Conservation (phyloP, 2,113 vertebrate species). For the Platichthys stellatus region DNA sequence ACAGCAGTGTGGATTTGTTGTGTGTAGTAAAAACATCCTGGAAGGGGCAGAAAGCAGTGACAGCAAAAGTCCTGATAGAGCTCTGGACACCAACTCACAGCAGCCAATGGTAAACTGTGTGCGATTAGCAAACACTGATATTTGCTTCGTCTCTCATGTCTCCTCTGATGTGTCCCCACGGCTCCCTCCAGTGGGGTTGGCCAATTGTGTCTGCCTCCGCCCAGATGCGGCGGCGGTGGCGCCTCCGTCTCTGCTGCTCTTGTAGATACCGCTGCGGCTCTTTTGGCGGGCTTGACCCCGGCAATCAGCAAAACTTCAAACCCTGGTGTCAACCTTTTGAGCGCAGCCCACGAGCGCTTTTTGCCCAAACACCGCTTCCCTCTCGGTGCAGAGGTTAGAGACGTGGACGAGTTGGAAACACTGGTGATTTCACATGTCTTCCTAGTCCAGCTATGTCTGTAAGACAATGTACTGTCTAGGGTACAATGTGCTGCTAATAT, state of each 20-base stretch:
- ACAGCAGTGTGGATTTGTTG: no score
- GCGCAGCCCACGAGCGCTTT: constrained; percentile 32
- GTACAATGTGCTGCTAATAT: constrained; percentile 3
- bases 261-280: constrained; percentile 70
- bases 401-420: constrained; percentile 23
- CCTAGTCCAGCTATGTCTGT: constrained; percentile 21
- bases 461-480: no score
- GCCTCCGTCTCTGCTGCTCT: constrained; percentile 71
- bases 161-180: constrained; percentile 47
- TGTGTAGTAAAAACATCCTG: no score
- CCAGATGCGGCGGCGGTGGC: constrained; percentile 29
- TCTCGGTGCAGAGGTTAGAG: constrained; percentile 38
- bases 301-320: constrained; percentile 70
- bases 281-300: constrained; percentile 52
- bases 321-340: constrained; percentile 52
- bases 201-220: constrained; percentile 44
- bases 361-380: constrained; percentile 51
- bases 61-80: no score
- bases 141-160: constrained; percentile 47
- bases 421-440: constrained; percentile 37
- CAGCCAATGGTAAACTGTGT: no score
- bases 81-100: no score
- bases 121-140: no score
- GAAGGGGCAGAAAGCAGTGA: no score
- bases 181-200: constrained; percentile 28